Conservation (phyloP, 2,888 invertebrate genomes). For the Agrochola lychnidis region DNA sequence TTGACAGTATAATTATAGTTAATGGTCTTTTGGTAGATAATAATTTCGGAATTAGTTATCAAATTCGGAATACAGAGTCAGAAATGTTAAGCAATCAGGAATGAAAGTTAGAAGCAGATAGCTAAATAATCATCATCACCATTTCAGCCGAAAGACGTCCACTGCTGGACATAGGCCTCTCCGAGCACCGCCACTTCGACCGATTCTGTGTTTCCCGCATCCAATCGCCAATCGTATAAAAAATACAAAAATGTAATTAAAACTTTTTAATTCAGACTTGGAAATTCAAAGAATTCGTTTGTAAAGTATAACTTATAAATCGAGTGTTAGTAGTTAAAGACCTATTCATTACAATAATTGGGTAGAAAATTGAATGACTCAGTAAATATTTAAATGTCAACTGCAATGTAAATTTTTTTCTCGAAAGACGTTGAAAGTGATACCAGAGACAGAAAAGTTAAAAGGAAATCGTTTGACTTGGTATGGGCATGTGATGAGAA, state of each 20-base stretch:
- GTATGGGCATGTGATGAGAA: no score
- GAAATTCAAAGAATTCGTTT: not conserved
- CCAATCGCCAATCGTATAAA: no score
- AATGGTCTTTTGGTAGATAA: constrained; percentile 10
- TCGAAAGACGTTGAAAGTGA: not conserved
- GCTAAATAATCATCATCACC: no score
- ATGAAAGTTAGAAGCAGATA: not conserved
- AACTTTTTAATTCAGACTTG: not conserved
- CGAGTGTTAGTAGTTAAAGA: not conserved
- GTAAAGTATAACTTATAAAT: not conserved
- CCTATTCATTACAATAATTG: not conserved
- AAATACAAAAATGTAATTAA: not conserved
- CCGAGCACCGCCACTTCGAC: no score
- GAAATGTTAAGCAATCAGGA: not conserved
- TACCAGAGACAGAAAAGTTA: no score
- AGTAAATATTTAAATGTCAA: not conserved
- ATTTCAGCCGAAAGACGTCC: no score
- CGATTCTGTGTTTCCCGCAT: no score
- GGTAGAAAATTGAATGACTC: not conserved
- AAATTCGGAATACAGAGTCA: not conserved
- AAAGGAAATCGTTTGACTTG: no score
- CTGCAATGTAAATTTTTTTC: no score
- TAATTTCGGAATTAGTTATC: not conserved
- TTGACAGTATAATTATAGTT: constrained; percentile 23
- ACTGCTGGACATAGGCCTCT: no score